Evolutionary conservation across 37 sponge, comb jelly and placozoan genomes (phyloP).

Genomic region (Eunapius fragilis): DNA sequence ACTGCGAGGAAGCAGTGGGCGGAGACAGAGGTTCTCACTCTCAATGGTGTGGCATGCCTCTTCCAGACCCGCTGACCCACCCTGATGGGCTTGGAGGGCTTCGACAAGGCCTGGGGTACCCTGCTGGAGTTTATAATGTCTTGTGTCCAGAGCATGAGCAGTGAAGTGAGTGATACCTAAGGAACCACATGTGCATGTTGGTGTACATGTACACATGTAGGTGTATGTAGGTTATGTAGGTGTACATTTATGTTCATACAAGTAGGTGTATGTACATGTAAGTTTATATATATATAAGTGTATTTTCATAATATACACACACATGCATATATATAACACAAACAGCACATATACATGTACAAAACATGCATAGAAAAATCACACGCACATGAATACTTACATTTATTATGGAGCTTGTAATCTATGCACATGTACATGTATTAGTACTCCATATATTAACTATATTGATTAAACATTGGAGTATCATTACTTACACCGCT

Average conservation of each 20-base stretch:
- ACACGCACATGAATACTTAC: too few relatives aligned
- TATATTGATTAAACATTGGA: too few relatives aligned
- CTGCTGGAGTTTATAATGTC: conserved; percentile 62
- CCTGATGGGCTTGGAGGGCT: conserved; percentile 53
- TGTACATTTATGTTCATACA: not conserved
- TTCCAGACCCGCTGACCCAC: conserved; percentile 68
- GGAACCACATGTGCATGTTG: too few relatives aligned
- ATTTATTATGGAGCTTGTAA: too few relatives aligned
- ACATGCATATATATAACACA: not conserved
- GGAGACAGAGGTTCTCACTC: conserved; percentile 84
- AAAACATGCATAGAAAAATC: too few relatives aligned
- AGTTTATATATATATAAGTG: not conserved
- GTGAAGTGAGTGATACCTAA: conserved; percentile 63
- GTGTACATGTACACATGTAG: not conserved
- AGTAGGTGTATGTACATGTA: not conserved
- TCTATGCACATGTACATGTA: too few relatives aligned
- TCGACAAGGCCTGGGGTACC: conserved; percentile 76
- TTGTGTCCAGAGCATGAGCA: conserved; percentile 60
- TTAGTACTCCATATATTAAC: too few relatives aligned
- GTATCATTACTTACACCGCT: too few relatives aligned
- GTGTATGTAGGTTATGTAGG: too few relatives aligned
- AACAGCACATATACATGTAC: not conserved
- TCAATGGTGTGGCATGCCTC: conserved; percentile 53
- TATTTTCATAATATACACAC: not conserved
- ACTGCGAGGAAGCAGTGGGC: conserved; percentile 99